phyloP scores from a whole-genome alignment of 2,888 invertebrate genomes.

The Junonia oenone region DNA sequence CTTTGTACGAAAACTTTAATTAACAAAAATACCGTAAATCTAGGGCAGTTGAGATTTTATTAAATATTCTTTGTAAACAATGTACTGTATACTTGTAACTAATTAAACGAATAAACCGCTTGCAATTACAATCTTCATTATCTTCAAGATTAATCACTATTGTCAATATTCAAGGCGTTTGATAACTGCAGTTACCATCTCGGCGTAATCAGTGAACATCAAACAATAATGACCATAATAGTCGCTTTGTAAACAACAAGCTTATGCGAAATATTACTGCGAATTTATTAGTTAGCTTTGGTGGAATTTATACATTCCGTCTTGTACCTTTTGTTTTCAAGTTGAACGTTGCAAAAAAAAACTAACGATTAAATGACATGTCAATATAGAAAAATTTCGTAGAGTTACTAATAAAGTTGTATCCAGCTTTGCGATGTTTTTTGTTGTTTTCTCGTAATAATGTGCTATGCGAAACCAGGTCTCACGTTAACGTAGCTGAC shows the following conservation, averaged over 20 bases:
- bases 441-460: constrained; percentile 22
- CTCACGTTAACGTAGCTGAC: constrained; percentile 36
- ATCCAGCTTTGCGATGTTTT: constrained; percentile 49
- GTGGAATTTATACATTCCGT: not conserved
- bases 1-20: constrained; percentile 21
- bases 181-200: constrained; percentile 44
- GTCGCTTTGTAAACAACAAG: constrained; percentile 28
- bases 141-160: constrained; percentile 56
- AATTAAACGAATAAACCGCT: constrained; percentile 40
- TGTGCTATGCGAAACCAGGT: constrained; percentile 60
- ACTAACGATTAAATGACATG: not conserved
- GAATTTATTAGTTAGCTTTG: constrained; percentile 38
- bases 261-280: constrained; percentile 58
- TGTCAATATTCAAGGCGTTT: constrained; percentile 61
- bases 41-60: not conserved
- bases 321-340: not conserved
- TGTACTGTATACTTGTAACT: not conserved
- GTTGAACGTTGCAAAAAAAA: not conserved
- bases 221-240: constrained; percentile 18
- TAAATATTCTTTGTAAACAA: constrained; percentile 1
- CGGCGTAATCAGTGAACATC: constrained; percentile 34
- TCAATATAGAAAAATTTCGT: not conserved
- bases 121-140: constrained; percentile 53
- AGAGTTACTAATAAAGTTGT: constrained; percentile 12
- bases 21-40: not conserved